Base-by-base conservation (phyloP, 1,140 invertebrate species). In the Anoplophora glabripennis region DNA sequence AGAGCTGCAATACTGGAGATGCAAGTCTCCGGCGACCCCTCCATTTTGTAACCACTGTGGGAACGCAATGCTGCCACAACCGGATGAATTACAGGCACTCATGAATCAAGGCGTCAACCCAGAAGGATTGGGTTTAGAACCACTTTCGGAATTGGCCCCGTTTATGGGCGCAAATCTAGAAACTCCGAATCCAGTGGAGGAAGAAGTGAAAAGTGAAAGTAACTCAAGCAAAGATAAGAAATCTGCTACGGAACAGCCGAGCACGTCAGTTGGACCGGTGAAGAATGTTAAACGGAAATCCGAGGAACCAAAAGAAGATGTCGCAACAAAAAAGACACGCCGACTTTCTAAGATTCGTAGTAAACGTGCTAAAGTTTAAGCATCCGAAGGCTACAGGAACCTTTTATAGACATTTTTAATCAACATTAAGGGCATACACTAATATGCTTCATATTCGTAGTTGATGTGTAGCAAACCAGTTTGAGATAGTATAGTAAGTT, bases 1-100 rank as follows among this genome's bases (percentile, higher is more conserved):
- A 33, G 90, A 93, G 73, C 75, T 93, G 57, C 90, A 93, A 77
- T 93, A 92, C 76, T 92, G 89, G 89, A 83, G 90, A 40, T 92
- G 89, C 14, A 90, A 90, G 63, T 90, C 89, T 35, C 89, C 90
- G 4, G 87, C 89, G 49, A 84, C 82, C 68, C 79, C 81, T 41
- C 75, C 81, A 41, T 72, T 83, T 44, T 85, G 83, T 63, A 79
- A 77, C 17, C 76, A 78, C 33, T 86, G 83, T 60, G 83, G 83
- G 40, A 81, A 81, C 34, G 80, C 80, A 21, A 78, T 84, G 56
- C 70, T 79, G 14, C 77, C 81, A 9, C 57, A 77, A 46, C 77
- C 80, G 1, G 84, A 84, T 45, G 83, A 86, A 72, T 67, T 84
- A 10, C 81, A 84, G 64, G 81, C 79, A 14, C 66, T 84, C 5